Evolutionary conservation across 2,797 vertebrate species (phyloP).

Genomic region (Parotocinclus haroldoi): DNA sequence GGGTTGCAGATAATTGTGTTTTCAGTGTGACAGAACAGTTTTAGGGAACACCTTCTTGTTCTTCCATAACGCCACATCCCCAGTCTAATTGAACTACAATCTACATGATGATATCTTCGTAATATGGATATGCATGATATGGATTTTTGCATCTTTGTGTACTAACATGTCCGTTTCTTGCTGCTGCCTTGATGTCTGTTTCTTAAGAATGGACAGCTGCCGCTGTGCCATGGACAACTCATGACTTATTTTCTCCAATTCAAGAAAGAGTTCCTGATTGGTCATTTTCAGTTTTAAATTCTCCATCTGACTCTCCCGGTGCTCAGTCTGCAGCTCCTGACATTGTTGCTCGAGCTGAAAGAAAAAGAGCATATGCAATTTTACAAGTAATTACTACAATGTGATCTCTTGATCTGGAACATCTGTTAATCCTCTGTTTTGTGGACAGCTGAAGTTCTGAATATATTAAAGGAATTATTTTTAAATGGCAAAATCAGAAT

Average conservation of each 20-base stretch:
- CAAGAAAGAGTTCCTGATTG: constrained; percentile 81
- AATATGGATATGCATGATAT: too few species aligned
- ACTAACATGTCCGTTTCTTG: constrained; percentile 86
- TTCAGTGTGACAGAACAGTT: too few species aligned
- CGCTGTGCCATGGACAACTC: constrained; percentile 81
- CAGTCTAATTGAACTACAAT: too few species aligned
- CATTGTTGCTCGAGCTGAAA: constrained; percentile 82
- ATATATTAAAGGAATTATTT: too few species aligned
- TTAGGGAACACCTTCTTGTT: too few species aligned
- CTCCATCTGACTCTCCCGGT: constrained; percentile 81
- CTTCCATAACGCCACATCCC: too few species aligned
- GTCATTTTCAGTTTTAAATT: constrained; percentile 85
- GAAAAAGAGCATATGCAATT: not conserved
- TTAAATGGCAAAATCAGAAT: too few species aligned
- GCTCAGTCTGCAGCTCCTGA: constrained; percentile 76
- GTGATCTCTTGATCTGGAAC: not conserved
- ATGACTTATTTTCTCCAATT: constrained; percentile 75
- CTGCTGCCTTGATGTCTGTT: constrained; percentile 75
- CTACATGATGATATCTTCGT: too few species aligned
- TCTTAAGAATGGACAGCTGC: constrained; percentile 81
- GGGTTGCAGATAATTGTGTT: too few species aligned
- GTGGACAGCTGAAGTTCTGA: too few species aligned
- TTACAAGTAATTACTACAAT: not conserved
- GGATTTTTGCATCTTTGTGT: too few species aligned
- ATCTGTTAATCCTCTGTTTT: not conserved